These are phyloP conservation scores for Drosophila silvestris DNA, from an alignment of 2,888 invertebrate genomes.

Conservation along the genomic window DNA sequence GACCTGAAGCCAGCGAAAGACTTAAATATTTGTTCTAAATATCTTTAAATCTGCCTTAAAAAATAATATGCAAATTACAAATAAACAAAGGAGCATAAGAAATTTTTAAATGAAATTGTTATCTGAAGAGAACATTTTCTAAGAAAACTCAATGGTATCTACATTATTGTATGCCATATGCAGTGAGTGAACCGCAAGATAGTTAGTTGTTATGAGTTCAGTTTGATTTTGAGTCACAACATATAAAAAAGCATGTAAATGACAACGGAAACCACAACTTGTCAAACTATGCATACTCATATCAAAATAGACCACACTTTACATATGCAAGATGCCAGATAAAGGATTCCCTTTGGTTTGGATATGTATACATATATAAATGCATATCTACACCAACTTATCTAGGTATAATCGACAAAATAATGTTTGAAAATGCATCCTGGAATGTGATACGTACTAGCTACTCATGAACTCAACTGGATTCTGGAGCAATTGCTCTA, in stretches of 20 bases:
- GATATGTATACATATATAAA: background rate
- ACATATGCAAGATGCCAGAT: conserved; percentile 15
- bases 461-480: background rate
- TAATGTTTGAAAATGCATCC: background rate
- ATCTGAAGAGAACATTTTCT: background rate
- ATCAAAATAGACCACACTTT: conserved; percentile 8
- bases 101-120: background rate
- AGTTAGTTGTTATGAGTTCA: background rate
- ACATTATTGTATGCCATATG: background rate
- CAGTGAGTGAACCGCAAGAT: conserved; percentile 7
- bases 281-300: background rate
- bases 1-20: background rate
- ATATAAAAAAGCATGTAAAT: background rate
- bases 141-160: background rate
- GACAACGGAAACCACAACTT: conserved; percentile 19
- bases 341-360: background rate
- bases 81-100: fast-evolving
- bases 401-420: background rate
- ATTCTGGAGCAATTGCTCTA: background rate
- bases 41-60: background rate
- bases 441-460: background rate
- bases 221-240: background rate
- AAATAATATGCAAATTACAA: background rate
- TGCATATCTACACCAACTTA: background rate
- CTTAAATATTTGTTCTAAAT: background rate